Evolutionary conservation across 2,888 invertebrate genomes (phyloP).

Genomic region (Agrochola lota): DNA sequence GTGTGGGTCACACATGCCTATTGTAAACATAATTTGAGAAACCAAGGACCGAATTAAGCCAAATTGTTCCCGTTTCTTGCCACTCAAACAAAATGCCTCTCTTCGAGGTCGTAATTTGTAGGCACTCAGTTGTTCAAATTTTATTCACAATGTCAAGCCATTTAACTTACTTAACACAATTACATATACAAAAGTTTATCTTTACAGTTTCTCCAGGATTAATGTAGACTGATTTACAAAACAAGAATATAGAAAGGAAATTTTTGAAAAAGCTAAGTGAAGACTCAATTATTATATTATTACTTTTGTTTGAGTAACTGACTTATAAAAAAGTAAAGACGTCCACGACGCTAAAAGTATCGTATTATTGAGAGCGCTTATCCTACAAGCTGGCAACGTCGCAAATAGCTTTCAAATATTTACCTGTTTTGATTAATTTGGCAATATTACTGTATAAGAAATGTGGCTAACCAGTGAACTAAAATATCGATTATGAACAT

Average conservation of each 20-base stretch:
- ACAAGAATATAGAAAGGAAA: background rate
- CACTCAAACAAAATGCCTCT: conserved; percentile 36
- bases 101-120: conserved; percentile 38
- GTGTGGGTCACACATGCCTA: no score
- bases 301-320: background rate
- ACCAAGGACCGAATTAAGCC: conserved; percentile 16
- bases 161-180: conserved; percentile 33
- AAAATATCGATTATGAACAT: no score
- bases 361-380: no score
- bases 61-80: conserved; percentile 36
- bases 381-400: no score
- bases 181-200: background rate
- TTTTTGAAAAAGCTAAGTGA: background rate
- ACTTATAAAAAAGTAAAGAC: background rate
- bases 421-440: no score
- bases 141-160: conserved; percentile 11
- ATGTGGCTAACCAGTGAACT: no score
- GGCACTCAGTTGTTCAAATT: conserved; percentile 32
- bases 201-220: background rate
- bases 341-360: background rate
- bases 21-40: no score
- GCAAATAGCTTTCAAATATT: no score
- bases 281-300: background rate
- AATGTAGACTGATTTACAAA: background rate
- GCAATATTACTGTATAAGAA: no score